A percentile compares a stretch with the other conserved stretches of the same genome.
phyloP scores from a whole-genome alignment of 30 jellyfish, hydroid and myxozoan genomes.

The Phacellophora camtschatica region DNA sequence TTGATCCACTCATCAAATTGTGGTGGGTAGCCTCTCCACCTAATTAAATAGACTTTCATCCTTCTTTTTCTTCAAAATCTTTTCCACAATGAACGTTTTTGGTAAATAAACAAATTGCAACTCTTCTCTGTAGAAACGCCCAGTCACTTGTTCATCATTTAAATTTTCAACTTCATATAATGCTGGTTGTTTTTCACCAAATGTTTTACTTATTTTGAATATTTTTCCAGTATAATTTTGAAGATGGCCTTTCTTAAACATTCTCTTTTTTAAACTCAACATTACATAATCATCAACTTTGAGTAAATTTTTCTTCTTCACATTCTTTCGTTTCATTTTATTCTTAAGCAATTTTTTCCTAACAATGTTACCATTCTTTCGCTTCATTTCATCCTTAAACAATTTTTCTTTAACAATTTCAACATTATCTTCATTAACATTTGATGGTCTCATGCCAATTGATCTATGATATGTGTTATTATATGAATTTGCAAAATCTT shows the following conservation, averaged over 20 bases:
- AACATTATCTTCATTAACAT: too few relatives aligned
- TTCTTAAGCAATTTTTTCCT: too few relatives aligned
- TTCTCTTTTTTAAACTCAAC: slow-evolving; percentile 13
- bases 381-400: neutral
- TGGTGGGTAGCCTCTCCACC: slow-evolving; percentile 32
- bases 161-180: slow-evolving; percentile 22
- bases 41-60: slow-evolving; percentile 5
- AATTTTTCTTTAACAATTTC: too few relatives aligned
- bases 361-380: neutral
- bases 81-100: slow-evolving; percentile 13
- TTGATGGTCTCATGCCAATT: too few relatives aligned
- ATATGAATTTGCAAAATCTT: neutral
- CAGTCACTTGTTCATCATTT: slow-evolving; percentile 9
- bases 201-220: neutral
- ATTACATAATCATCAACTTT: slow-evolving; percentile 33
- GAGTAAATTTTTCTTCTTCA: neutral
- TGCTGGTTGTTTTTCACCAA: neutral
- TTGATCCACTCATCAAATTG: slow-evolving; percentile 27
- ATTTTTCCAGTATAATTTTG: slow-evolving; percentile 39
- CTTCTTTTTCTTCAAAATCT: neutral
- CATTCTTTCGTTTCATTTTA: too few relatives aligned
- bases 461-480: too few relatives aligned
- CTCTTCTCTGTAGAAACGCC: slow-evolving; percentile 49
- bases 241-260: slow-evolving; percentile 45
- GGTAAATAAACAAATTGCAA: slow-evolving; percentile 24